Evolutionary conservation across 2,888 invertebrate genomes (phyloP).

Genomic region (Calliphora vomitoria): DNA sequence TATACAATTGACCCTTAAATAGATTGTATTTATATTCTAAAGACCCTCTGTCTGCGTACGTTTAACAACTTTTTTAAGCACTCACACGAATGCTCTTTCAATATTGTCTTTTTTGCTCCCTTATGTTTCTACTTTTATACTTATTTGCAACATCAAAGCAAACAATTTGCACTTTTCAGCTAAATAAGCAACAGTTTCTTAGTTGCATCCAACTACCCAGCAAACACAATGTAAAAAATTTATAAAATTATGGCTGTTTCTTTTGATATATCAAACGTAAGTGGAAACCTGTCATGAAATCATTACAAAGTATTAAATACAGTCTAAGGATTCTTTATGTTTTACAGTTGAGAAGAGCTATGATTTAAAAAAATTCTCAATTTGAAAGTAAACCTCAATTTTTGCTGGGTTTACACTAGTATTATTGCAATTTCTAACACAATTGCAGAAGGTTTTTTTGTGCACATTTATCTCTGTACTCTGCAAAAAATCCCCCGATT

Average conservation of each 20-base stretch:
- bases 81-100: background rate
- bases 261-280: no score
- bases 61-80: background rate
- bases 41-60: background rate
- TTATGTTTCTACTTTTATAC: no score
- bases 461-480: background rate
- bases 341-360: no score
- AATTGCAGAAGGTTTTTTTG: background rate
- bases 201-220: background rate
- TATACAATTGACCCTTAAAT: conserved; percentile 38
- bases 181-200: conserved; percentile 13
- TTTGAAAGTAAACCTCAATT: no score
- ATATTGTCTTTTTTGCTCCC: background rate
- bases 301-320: no score
- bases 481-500: background rate
- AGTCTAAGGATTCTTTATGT: no score
- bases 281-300: no score
- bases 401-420: no score
- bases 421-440: background rate
- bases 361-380: no score
- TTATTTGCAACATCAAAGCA: background rate
- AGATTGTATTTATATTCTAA: background rate
- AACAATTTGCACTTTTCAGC: conserved; percentile 4
- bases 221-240: no score
- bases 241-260: no score